Base-by-base conservation (phyloP, 2,888 invertebrate genomes). In the Sarcophaga variegata region DNA sequence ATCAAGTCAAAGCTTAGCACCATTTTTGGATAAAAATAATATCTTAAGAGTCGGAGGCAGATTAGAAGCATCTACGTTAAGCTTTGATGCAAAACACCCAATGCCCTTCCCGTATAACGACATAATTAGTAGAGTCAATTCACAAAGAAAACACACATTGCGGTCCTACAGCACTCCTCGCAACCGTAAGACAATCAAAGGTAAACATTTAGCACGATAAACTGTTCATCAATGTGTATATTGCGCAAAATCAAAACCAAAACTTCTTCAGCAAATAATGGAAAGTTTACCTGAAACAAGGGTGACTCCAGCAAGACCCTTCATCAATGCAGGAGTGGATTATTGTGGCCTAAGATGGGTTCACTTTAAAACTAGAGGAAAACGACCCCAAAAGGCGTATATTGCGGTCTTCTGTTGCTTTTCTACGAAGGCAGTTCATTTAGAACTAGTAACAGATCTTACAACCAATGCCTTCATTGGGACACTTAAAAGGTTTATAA, bases 1-100 rank as follows among this genome's bases (percentile, higher is more conserved):
- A 37, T 37, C 37, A 37, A 37, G 37, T 6, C 27, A 69, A 69
- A 45, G 45, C 45, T 20, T 62, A 62, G 4, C 20, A 62, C 22
- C 22, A 17, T 62, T 62, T 5, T 47, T 45, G 3, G 6, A 37
- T 37, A 37, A 6, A 37, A 37, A 37, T 8, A 6, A 8, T 37
- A 37, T 37, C 37, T 17, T 27, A 69, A 27, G 27, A 69, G 90
- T 90, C 60, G 90, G 89, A 66, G 81, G 90, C 10, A 76, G 90
- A 4, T 47, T 77, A 25, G 76, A 88, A 64, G 81, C 89, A 17
- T 49, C 66, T 6, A 27, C 88, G 14, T 45, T 76, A 27, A 72
- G 69, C 17, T 69, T 45, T 69, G 77, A 86, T 62, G 81, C 85
- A 63, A 37, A 37, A 37, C 37, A 37, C 37, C 37, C 37, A 37